Evolutionary conservation across 2,888 invertebrate species (phyloP).

Genomic region (Cosmia pyralina): DNA sequence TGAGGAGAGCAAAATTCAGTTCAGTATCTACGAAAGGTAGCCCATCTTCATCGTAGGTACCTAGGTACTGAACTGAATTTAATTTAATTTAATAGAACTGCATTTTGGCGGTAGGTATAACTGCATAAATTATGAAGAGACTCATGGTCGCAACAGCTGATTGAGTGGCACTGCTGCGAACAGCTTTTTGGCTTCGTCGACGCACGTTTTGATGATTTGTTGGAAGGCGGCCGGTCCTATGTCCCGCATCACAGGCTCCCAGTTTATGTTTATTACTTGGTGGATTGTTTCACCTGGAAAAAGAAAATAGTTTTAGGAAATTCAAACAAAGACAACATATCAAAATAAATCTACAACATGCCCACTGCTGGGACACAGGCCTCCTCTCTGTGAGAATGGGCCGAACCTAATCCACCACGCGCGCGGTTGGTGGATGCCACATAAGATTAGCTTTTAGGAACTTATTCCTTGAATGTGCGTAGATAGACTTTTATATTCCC

Average conservation of each 20-base stretch:
- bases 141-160: constrained; percentile 76
- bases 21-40: not conserved
- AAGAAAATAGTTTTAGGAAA: not conserved
- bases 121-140: constrained; percentile 1
- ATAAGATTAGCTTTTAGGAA: too few relatives aligned
- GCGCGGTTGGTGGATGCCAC: too few relatives aligned
- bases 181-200: constrained; percentile 85
- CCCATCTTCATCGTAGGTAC: too few relatives aligned
- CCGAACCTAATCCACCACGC: too few relatives aligned
- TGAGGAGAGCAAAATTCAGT: not conserved
- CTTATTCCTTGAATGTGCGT: not conserved
- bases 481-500: not conserved
- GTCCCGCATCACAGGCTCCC: constrained; percentile 88
- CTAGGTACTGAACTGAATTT: not conserved
- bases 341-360: too few relatives aligned
- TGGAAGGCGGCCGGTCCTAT: constrained; percentile 86
- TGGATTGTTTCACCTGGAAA: constrained; percentile 82
- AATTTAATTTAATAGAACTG: not conserved
- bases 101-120: constrained; percentile 20
- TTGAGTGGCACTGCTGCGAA: constrained; percentile 82
- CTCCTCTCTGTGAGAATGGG: too few relatives aligned
- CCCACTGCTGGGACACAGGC: too few relatives aligned
- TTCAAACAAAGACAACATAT: not conserved
- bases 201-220: constrained; percentile 85
- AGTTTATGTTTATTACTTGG: constrained; percentile 85